A percentile compares a stretch with the other conserved stretches of the same genome.
Conservation (phyloP, 2,888 invertebrate genomes). For the Rapana venosa region DNA sequence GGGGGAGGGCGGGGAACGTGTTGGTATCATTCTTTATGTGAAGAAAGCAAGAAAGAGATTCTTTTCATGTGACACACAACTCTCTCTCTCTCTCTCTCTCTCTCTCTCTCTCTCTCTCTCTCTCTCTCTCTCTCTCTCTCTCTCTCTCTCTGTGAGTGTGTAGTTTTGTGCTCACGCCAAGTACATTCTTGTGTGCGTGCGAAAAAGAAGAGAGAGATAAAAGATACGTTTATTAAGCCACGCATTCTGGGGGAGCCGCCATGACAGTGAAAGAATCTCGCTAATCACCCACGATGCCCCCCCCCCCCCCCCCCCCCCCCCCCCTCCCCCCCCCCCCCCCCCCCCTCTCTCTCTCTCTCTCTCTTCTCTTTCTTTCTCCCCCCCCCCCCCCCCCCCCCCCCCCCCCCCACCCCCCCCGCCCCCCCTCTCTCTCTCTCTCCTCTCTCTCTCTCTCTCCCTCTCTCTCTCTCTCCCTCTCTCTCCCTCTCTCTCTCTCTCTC, state of each 20-base stretch:
- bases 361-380: neutral
- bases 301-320: neutral
- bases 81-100: constrained; percentile 18
- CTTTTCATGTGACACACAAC: neutral
- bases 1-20: too few relatives aligned
- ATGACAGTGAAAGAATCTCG: neutral
- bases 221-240: neutral
- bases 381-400: too few relatives aligned
- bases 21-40: too few relatives aligned
- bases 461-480: neutral
- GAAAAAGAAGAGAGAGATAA: neutral
- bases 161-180: neutral
- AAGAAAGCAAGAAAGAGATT: too few relatives aligned
- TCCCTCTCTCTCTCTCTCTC: constrained; percentile 11
- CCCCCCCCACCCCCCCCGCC: too few relatives aligned
- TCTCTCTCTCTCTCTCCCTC: too few relatives aligned
- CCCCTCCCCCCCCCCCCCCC: too few relatives aligned
- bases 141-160: neutral
- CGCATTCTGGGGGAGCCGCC: neutral
- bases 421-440: too few relatives aligned
- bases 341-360: neutral
- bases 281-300: neutral
- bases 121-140: neutral
- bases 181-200: neutral
- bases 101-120: neutral